Evolutionary conservation across 2,888 invertebrate genomes (phyloP).

Genomic region (Dendrolimus pini): DNA sequence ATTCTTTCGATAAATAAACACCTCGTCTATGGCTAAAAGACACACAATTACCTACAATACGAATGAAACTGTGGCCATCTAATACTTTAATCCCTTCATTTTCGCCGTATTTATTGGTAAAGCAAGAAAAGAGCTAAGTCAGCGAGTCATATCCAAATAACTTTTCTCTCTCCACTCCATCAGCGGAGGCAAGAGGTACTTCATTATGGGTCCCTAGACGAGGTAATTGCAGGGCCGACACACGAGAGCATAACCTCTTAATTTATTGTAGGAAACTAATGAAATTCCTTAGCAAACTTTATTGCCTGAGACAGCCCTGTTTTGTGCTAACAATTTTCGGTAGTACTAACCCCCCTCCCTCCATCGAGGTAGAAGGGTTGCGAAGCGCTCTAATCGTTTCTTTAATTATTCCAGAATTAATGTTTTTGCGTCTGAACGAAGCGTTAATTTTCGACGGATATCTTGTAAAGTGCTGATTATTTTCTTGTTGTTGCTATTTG

Average conservation of each 20-base stretch:
- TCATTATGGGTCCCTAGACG: constrained; percentile 65
- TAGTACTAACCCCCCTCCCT: constrained; percentile 16
- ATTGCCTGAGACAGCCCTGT: constrained; percentile 71
- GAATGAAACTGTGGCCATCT: too few species aligned
- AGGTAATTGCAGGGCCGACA: constrained; percentile 74
- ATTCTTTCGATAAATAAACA: too few species aligned
- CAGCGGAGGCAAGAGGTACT: constrained; percentile 47
- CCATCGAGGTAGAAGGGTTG: constrained; percentile 25
- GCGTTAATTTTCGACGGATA: constrained; percentile 40
- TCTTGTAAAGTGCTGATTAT: constrained; percentile 11
- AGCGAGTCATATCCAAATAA: constrained; percentile 29
- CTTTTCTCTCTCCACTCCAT: constrained; percentile 15
- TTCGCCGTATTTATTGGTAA: too few species aligned
- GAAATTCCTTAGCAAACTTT: constrained; percentile 73
- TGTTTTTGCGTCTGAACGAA: constrained; percentile 37
- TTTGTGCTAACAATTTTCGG: constrained; percentile 65
- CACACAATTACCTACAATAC: too few species aligned
- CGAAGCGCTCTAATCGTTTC: constrained; percentile 62
- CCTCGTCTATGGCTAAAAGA: too few species aligned
- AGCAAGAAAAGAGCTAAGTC: too few species aligned
- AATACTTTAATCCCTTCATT: too few species aligned
- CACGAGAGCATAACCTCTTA: constrained; percentile 75
- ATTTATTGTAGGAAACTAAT: constrained; percentile 77
- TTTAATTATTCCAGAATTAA: constrained; percentile 72
- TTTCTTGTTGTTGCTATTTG: constrained; percentile 4